Conservation (phyloP, 1,140 invertebrate genomes). For the Heterodera carotae region DNA sequence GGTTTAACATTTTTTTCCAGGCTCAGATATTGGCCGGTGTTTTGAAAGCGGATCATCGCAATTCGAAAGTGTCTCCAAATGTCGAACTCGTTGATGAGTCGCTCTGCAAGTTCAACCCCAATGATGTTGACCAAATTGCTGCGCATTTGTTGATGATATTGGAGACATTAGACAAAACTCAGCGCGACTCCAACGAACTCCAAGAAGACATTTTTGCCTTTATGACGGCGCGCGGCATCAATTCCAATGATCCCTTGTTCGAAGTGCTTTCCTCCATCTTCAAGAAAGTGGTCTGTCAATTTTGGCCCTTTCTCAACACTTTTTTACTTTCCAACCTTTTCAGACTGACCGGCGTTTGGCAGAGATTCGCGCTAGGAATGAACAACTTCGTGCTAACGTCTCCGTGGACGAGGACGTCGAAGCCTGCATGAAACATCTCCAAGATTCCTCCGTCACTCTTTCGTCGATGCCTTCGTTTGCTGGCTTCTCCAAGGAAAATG, state of each 20-base stretch:
- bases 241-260: not conserved
- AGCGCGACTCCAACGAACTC: not conserved
- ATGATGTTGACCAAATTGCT: constrained; percentile 24
- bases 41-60: not conserved
- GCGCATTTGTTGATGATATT: constrained; percentile 22
- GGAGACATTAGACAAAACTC: constrained; percentile 16
- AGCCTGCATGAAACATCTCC: constrained; percentile 25
- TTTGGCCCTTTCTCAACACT: not conserved
- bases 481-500: not conserved
- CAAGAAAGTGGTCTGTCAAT: constrained; percentile 7
- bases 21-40: not conserved
- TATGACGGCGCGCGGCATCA: constrained; percentile 11
- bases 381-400: constrained; percentile 11
- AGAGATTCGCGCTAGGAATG: constrained; percentile 15
- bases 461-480: constrained; percentile 8
- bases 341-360: constrained; percentile 20
- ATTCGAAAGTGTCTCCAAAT: constrained; percentile 5
- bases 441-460: constrained; percentile 23
- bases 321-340: not conserved
- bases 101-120: not conserved
- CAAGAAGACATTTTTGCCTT: constrained; percentile 15
- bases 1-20: constrained; percentile 5
- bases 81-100: constrained; percentile 1
- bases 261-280: not conserved
- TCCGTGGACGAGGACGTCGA: constrained; percentile 22